These are phyloP conservation scores for Galaxias olidus DNA, from an alignment of 2,797 vertebrate species.

Conservation along the genomic window DNA sequence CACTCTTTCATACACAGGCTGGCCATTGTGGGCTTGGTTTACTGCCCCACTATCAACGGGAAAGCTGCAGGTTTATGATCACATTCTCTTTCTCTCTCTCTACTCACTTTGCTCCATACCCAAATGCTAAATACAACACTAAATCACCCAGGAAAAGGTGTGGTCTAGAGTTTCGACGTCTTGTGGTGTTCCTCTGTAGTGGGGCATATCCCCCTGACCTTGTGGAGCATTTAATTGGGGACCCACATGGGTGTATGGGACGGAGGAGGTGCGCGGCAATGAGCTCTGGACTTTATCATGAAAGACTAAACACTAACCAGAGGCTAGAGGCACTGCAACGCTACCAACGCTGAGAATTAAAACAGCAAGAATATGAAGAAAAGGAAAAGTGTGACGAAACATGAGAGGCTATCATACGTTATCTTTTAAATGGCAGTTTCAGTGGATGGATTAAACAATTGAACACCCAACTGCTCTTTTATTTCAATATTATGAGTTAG, in stretches of 20 bases:
- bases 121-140: too few relatives aligned
- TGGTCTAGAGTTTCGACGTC: too few relatives aligned
- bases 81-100: too few relatives aligned
- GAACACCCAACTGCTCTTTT: slow-evolving; percentile 28
- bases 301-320: slow-evolving; percentile 62
- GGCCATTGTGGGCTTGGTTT: too few relatives aligned
- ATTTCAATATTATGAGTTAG: slow-evolving; percentile 29
- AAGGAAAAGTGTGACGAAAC: slow-evolving; percentile 60
- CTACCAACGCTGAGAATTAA: too few relatives aligned
- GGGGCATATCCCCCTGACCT: not conserved
- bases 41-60: too few relatives aligned
- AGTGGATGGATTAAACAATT: slow-evolving; percentile 16
- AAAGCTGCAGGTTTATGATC: too few relatives aligned
- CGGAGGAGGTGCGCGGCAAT: slow-evolving; percentile 18
- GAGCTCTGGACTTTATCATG: slow-evolving; percentile 42
- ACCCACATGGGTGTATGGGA: slow-evolving; percentile 9
- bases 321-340: slow-evolving; percentile 9
- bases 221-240: slow-evolving; percentile 18
- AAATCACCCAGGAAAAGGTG: too few relatives aligned
- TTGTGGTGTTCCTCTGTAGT: not conserved
- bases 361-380: too few relatives aligned
- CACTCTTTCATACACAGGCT: too few relatives aligned
- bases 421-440: slow-evolving; percentile 13
- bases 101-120: too few relatives aligned
- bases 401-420: slow-evolving; percentile 1